Evolutionary conservation across 2,113 vertebrate species (phyloP), one percentile per base, ranked within the genome.

Genomic region (Boulengeromyrus knoepffleri): DNA sequence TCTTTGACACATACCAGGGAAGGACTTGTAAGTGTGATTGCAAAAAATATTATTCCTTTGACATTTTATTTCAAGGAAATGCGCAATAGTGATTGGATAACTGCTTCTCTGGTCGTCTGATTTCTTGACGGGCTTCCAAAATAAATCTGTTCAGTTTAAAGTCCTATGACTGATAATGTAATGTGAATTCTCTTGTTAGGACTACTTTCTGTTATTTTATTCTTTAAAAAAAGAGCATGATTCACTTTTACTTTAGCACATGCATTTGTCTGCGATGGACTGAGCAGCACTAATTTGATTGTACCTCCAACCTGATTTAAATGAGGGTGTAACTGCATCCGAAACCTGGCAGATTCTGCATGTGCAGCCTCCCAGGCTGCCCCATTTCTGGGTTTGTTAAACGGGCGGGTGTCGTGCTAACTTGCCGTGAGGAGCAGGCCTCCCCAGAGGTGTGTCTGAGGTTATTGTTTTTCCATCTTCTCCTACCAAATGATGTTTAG

Each of bases 311-410:
- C 27, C 12, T 87, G 13, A 39, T 87, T 53, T 87, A 15, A 87
- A 53, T 39, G 15, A 87, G 36, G 9, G 27, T 39, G 45, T 47
- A n/a, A 45, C 83, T 85, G 83, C 6, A n/a, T 53, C 85, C 21
- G 1, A 31, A 70, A n/a, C 58, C 58, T 27, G n/a, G 36, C 88
- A 36, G 66, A 74, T 66, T 39, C 46, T 19, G 66, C 62, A 80
- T 46, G 36, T 89, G 5, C 21, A 8, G 1, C 47, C 66, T 77
- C 6, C 49, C 58, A 77, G 21, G 66, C 42, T 39, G 39, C 42
- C 45, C 80, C 15, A 89, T 89, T 89, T 56, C 19, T 15, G 19
- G 58, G 90, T 7, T 88, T 47, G 80, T 46, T 90, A 27, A 31
- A 21, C 31, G 6, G 52, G 27, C 24, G 13, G 6, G 5, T 77